Evolutionary conservation across 2,113 vertebrate genomes (phyloP).

Genomic region (Thunnus thynnus): DNA sequence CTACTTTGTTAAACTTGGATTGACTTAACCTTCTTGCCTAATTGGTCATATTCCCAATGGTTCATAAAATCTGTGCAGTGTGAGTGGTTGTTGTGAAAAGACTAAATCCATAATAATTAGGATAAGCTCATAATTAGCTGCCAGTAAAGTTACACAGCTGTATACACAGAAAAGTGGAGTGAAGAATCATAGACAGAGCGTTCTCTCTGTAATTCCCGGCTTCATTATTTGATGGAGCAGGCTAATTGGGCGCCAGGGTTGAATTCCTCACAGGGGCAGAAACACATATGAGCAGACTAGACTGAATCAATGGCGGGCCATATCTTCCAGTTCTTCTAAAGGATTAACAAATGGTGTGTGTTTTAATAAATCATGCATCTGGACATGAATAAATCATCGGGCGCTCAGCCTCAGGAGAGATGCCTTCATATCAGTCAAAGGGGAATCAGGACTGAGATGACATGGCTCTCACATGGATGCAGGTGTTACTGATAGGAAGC

Average conservation of each 20-base stretch:
- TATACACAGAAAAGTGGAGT: slow-evolving; percentile 14
- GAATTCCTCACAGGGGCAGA: slow-evolving; percentile 50
- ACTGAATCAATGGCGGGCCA: slow-evolving; percentile 28
- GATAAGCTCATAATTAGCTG: slow-evolving; percentile 58
- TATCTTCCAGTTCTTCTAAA: slow-evolving; percentile 54
- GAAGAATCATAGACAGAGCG: slow-evolving; percentile 36
- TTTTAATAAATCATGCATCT: slow-evolving; percentile 65
- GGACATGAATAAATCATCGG: slow-evolving; percentile 70
- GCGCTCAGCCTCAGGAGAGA: slow-evolving; percentile 18
- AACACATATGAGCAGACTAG: slow-evolving; percentile 40
- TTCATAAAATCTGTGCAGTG: slow-evolving; percentile 12
- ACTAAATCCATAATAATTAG: slow-evolving; percentile 63
- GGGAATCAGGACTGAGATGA: slow-evolving; percentile 18
- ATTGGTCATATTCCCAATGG: slow-evolving; percentile 58
- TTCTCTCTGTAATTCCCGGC: slow-evolving; percentile 45
- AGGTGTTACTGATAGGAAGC: slow-evolving; percentile 16
- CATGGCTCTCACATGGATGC: not conserved
- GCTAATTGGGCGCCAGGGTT: slow-evolving; percentile 51
- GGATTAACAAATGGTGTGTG: slow-evolving; percentile 57
- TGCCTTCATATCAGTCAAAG: slow-evolving; percentile 45
- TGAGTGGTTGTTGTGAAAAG: slow-evolving; percentile 13
- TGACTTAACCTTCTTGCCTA: slow-evolving; percentile 45
- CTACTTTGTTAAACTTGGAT: slow-evolving; percentile 40
- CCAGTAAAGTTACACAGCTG: slow-evolving; percentile 42
- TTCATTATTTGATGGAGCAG: slow-evolving; percentile 41